These are phyloP conservation scores for Chionoecetes opilio DNA, from an alignment of 1,140 invertebrate genomes.

Conservation along the genomic window DNA sequence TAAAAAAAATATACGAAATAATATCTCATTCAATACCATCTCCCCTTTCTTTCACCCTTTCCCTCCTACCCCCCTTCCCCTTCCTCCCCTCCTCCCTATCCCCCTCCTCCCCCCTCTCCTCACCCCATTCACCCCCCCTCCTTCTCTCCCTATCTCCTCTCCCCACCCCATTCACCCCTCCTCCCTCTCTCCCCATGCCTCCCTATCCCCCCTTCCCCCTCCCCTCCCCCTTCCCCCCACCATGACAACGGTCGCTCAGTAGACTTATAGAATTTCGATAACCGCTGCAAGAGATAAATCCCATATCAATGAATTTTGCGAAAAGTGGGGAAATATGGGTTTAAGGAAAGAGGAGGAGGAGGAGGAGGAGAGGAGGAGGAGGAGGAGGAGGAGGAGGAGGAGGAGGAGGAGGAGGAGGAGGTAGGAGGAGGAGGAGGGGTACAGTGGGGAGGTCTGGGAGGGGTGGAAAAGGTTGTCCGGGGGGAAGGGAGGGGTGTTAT, in stretches of 20 bases:
- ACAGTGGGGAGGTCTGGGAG: not conserved
- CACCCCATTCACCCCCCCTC: not conserved
- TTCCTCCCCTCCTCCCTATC: not conserved
- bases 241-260: not conserved
- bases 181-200: not conserved
- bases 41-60: not conserved
- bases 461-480: not conserved
- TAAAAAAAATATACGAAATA: too few species aligned
- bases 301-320: not conserved
- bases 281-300: not conserved
- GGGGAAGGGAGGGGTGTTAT: not conserved
- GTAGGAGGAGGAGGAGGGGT: not conserved
- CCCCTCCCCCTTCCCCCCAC: not conserved
- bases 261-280: slow-evolving; percentile 3
- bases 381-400: not conserved
- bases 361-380: not conserved
- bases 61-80: not conserved
- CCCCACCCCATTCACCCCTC: not conserved
- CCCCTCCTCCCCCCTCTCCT: not conserved
- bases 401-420: not conserved
- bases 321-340: not conserved
- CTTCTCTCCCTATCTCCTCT: not conserved
- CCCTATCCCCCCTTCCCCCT: not conserved
- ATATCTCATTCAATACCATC: not conserved
- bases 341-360: too few species aligned